Conservation (phyloP, 2,113 vertebrate species). For the Prietella phreatophila region DNA sequence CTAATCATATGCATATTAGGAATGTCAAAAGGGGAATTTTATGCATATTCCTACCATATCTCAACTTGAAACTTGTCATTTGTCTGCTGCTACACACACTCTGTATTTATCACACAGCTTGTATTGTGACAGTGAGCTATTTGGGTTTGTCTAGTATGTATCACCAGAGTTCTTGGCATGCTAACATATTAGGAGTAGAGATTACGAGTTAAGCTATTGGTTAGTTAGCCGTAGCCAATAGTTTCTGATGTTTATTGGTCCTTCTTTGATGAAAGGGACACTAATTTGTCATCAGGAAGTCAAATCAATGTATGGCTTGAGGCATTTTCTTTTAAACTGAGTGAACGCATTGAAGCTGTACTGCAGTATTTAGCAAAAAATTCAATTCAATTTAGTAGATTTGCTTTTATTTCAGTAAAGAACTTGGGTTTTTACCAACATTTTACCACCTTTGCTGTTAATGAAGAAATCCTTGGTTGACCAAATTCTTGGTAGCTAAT, state of each 20-base stretch:
- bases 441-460: neutral
- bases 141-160: neutral
- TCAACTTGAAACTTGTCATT: neutral
- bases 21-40: neutral
- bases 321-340: neutral
- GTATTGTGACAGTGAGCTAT: neutral
- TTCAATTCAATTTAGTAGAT: neutral
- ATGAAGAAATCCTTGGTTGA: conserved; percentile 2
- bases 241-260: too few species aligned
- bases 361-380: neutral
- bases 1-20: neutral
- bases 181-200: neutral
- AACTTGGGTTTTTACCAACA: neutral
- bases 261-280: neutral
- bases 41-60: neutral
- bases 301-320: neutral
- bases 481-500: neutral
- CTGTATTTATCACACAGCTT: neutral
- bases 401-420: neutral
- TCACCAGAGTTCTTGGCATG: neutral
- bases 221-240: neutral
- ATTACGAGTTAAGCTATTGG: neutral
- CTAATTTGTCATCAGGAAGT: neutral
- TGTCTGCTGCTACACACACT: neutral
- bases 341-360: neutral